Conservation (phyloP, 2,113 vertebrate genomes). For the Zosterops borbonicus region DNA sequence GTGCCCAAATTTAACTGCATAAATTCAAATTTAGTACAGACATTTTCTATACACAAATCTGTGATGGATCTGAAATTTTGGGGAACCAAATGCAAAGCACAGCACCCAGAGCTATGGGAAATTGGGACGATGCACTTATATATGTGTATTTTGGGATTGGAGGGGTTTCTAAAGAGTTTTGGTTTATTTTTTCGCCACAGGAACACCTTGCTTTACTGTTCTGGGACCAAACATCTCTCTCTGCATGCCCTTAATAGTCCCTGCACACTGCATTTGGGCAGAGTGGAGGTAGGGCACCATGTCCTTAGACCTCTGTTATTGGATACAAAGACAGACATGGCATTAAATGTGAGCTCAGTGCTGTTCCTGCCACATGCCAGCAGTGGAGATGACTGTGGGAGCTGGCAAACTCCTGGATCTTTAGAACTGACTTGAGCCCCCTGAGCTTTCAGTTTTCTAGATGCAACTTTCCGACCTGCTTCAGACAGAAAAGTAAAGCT, state of each 20-base stretch:
- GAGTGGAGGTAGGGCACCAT: neutral
- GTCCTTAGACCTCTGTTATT: accelerated
- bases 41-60: neutral
- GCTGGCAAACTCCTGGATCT: neutral
- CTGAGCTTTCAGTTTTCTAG: neutral
- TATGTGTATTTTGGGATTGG: neutral
- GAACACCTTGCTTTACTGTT: neutral
- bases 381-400: accelerated
- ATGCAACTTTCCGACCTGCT: neutral
- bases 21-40: neutral
- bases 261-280: neutral
- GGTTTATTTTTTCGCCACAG: neutral
- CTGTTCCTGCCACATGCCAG: neutral
- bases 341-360: neutral
- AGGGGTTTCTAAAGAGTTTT: neutral
- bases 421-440: neutral
- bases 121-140: neutral
- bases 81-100: neutral
- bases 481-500: neutral
- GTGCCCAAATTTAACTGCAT: neutral
- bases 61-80: neutral
- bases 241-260: no score
- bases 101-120: neutral
- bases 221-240: neutral
- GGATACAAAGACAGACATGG: neutral